phyloP scores from a whole-genome alignment of 2,888 invertebrate species.

The Diplolepis rosae region DNA sequence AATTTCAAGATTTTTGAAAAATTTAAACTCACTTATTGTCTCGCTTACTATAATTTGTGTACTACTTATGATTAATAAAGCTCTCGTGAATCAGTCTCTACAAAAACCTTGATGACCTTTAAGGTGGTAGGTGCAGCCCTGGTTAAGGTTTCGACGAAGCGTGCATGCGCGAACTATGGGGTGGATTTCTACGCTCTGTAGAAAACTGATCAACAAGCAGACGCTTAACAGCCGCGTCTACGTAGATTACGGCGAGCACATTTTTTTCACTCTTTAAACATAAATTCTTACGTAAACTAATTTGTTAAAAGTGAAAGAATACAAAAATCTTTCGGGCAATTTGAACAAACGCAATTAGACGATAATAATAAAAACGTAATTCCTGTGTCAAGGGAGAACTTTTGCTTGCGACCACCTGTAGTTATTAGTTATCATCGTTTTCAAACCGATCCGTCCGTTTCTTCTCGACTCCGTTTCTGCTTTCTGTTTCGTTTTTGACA shows the following conservation, averaged over 20 bases:
- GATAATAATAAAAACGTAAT: background rate
- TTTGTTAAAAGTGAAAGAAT: conserved; percentile 2
- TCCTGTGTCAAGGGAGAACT: conserved; percentile 41
- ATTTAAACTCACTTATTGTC: too few species aligned
- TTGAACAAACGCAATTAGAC: conserved; percentile 11
- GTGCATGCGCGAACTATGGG: conserved; percentile 62
- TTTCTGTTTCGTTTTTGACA: conserved; percentile 19
- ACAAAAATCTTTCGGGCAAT: background rate
- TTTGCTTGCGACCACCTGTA: conserved; percentile 73
- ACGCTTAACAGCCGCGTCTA: conserved; percentile 60
- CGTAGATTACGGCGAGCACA: conserved; percentile 43
- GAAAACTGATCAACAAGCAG: conserved; percentile 51
- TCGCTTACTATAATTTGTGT: too few species aligned
- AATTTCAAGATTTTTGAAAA: too few species aligned
- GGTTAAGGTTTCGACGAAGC: conserved; percentile 57
- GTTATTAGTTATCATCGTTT: conserved; percentile 50
- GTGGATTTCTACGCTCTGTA: conserved; percentile 51
- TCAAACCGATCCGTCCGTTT: conserved; percentile 38
- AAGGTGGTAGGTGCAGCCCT: conserved; percentile 66
- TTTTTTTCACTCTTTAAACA: background rate
- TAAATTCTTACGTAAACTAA: background rate
- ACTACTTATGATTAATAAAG: too few species aligned
- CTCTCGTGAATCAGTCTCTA: too few species aligned
- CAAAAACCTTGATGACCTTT: conserved; percentile 45
- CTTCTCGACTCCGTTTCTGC: conserved; percentile 14